phyloP scores from a whole-genome alignment of 2,113 vertebrate species.

The Platysteira castanea region DNA sequence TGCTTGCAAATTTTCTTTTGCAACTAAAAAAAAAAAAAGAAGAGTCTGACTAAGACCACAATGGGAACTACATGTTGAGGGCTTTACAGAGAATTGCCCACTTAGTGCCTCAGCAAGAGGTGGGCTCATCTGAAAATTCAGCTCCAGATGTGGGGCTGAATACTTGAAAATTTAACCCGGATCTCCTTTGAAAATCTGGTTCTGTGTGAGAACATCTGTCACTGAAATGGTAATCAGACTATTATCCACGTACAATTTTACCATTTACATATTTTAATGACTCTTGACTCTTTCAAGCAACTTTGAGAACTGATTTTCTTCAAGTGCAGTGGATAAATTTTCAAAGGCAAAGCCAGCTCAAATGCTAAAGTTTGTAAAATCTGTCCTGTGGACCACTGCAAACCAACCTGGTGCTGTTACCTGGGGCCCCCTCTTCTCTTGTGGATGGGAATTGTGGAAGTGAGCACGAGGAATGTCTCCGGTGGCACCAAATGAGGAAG shows the following conservation, averaged over 20 bases:
- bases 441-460: rapidly evolving
- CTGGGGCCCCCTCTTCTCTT: rapidly evolving
- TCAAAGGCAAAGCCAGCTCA: background rate
- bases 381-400: background rate
- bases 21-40: background rate
- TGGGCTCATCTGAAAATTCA: slow-evolving; percentile 54
- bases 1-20: background rate
- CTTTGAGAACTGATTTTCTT: slow-evolving; percentile 7
- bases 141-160: slow-evolving; percentile 67
- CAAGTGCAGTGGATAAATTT: background rate
- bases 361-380: background rate
- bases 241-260: slow-evolving; percentile 57
- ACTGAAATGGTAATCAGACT: slow-evolving; percentile 61
- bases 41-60: background rate
- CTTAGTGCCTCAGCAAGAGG: slow-evolving; percentile 23
- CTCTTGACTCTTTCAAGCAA: slow-evolving; percentile 56
- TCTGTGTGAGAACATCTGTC: slow-evolving; percentile 65
- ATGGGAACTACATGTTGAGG: background rate
- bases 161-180: slow-evolving; percentile 64
- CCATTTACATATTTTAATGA: slow-evolving; percentile 63
- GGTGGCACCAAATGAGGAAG: rapidly evolving
- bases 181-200: slow-evolving; percentile 63
- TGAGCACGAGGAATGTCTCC: rapidly evolving
- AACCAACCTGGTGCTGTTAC: rapidly evolving
- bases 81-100: slow-evolving; percentile 39